Evolutionary conservation across 2,113 vertebrate genomes (phyloP), one percentile per base, ranked within the genome.

Genomic region (Petroica traversi): DNA sequence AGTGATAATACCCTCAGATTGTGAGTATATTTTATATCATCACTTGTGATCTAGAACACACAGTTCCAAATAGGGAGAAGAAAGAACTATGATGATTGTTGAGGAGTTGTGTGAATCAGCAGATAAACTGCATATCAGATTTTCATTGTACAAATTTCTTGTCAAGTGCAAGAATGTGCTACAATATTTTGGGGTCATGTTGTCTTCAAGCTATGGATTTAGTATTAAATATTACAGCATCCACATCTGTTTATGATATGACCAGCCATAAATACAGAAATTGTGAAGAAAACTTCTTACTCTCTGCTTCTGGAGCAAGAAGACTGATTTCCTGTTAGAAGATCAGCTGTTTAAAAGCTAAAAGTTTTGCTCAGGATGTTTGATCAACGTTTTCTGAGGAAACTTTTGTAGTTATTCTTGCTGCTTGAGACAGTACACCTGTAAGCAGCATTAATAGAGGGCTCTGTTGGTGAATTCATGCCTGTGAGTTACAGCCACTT

Each of bases 51-150:
- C 18, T 15, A 55, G n/a, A 66, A 43, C 17, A 63, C 11, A n/a
- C 8, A 2, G 1, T n/a, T 52, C 16, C 1, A 1, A n/a, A 5
- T 1, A 5, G 24, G 13, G 31, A 34, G 19, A 69, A 54, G 19
- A 1, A 2, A 10, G 34, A 45, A 16, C 19, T 22, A 10, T 19
- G 26, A 46, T 29, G 48, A 20, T 48, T 19, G 4, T 5, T 48
- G 36, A 46, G 19, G 16, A 69, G 9, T 15, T 69, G 12, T 28
- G 31, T 41, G 6, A 63, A 72, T 68, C 26, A n/a, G 33, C 19
- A 23, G 49, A 26, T 20, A 34, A 77, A 61, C 0, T 40, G 19
- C 0, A 0, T 31, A 28, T 26, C 24, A 52, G 25, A 8, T 92
- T 82, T 66, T 69, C 11, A 5, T 45, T 77, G 14, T 6, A 28